Percentiles rank a stretch among this genome's conserved stretches.
Evolutionary conservation across 2,888 invertebrate species (phyloP).

Genomic region (Dromius quadrimaculatus): DNA sequence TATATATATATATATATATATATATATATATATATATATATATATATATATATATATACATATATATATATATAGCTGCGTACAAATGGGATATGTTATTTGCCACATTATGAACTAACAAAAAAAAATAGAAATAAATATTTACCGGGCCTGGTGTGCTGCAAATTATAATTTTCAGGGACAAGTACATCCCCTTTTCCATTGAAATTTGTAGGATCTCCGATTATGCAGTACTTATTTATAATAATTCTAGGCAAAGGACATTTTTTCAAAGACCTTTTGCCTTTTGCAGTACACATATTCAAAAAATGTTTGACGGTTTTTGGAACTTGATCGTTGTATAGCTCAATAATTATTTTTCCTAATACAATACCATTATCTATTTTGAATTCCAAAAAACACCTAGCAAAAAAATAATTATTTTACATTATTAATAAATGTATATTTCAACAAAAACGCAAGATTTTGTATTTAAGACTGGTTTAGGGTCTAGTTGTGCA

Average conservation of each 20-base stretch:
- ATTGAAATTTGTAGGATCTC: constrained; percentile 68
- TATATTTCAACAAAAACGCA: no score
- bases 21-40: no score
- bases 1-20: no score
- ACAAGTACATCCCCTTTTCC: constrained; percentile 66
- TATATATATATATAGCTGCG: no score
- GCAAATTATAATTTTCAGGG: constrained; percentile 67
- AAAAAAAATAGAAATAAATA: neutral
- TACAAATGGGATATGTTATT: no score
- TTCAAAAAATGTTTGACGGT: constrained; percentile 65
- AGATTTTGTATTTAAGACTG: no score
- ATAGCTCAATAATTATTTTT: constrained; percentile 63
- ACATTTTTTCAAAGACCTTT: constrained; percentile 62
- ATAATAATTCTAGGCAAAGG: constrained; percentile 67
- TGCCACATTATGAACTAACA: no score
- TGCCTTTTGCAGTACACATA: constrained; percentile 60
- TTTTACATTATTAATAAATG: constrained; percentile 1
- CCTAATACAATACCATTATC: constrained; percentile 57
- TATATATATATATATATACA: no score
- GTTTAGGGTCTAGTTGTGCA: no score
- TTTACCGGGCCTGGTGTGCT: constrained; percentile 66
- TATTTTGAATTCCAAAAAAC: constrained; percentile 64
- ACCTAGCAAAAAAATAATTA: constrained; percentile 57
- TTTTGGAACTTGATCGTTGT: constrained; percentile 63
- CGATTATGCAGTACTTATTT: constrained; percentile 69